phyloP scores from a whole-genome alignment of 2,797 vertebrate genomes.

The Adrianichthys oophorus region DNA sequence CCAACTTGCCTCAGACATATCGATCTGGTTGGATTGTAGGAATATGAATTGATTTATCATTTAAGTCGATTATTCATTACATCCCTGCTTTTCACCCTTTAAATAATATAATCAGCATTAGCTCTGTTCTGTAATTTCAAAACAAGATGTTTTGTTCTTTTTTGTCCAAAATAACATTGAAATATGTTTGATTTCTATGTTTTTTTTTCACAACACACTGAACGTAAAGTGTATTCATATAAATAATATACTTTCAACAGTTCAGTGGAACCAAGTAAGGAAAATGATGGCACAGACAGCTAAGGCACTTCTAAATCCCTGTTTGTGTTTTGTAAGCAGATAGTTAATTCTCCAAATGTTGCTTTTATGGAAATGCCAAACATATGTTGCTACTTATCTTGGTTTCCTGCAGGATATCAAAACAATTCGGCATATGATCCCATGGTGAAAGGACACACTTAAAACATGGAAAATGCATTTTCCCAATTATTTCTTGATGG shows the following conservation, averaged over 20 bases:
- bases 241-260: not conserved
- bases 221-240: not conserved
- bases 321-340: conserved; percentile 46
- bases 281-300: conserved; percentile 47
- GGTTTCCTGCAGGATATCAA: conserved; percentile 69
- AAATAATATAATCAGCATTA: too few species aligned
- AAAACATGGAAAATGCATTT: conserved; percentile 50
- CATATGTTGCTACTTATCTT: conserved; percentile 72
- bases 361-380: conserved; percentile 70
- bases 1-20: too few species aligned
- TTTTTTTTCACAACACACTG: not conserved
- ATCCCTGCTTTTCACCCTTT: too few species aligned
- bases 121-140: not conserved
- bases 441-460: conserved; percentile 46
- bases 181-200: not conserved
- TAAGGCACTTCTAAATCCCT: conserved; percentile 40
- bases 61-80: too few species aligned
- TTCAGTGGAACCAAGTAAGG: conserved; percentile 13
- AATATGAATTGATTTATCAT: too few species aligned
- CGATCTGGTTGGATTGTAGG: too few species aligned
- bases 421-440: conserved; percentile 70
- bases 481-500: conserved; percentile 44
- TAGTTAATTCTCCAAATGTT: conserved; percentile 68
- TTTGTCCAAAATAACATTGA: not conserved
- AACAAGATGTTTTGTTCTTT: not conserved